Conservation (phyloP, 2,888 invertebrate species). For the Bellardia pandia region DNA sequence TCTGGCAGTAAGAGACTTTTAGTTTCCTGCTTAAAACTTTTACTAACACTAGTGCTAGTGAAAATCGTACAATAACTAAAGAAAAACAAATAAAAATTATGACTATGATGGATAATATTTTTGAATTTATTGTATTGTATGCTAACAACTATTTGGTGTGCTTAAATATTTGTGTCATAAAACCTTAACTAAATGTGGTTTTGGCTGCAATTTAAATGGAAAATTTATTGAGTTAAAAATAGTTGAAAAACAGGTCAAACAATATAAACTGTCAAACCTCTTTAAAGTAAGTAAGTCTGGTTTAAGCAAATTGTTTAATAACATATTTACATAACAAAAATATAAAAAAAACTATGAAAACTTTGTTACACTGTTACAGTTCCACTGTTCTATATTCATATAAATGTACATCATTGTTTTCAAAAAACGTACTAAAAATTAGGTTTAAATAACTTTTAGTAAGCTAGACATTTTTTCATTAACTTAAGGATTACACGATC, state of each 20-base stretch:
- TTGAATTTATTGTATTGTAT: background rate
- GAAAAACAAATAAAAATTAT: background rate
- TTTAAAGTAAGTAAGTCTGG: background rate
- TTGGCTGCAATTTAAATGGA: background rate
- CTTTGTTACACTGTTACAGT: too few relatives aligned
- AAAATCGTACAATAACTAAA: background rate
- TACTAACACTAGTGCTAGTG: slow-evolving; percentile 8
- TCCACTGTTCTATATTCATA: too few relatives aligned
- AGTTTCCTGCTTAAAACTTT: slow-evolving; percentile 36
- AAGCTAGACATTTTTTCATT: too few relatives aligned
- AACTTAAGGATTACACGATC: too few relatives aligned
- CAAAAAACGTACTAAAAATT: too few relatives aligned
- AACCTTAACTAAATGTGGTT: background rate
- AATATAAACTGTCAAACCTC: background rate
- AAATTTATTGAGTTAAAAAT: background rate
- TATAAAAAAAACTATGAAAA: background rate
- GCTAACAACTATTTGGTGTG: background rate
- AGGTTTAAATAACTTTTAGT: too few relatives aligned
- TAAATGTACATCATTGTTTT: too few relatives aligned
- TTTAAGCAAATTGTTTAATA: too few relatives aligned
- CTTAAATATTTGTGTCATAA: background rate
- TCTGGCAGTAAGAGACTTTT: slow-evolving; percentile 46
- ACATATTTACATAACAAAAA: background rate
- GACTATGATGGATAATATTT: background rate
- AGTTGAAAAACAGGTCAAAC: background rate